These are phyloP conservation scores for Rallus crepitans DNA, from an alignment of 2,797 vertebrate genomes.

Conservation along the genomic window DNA sequence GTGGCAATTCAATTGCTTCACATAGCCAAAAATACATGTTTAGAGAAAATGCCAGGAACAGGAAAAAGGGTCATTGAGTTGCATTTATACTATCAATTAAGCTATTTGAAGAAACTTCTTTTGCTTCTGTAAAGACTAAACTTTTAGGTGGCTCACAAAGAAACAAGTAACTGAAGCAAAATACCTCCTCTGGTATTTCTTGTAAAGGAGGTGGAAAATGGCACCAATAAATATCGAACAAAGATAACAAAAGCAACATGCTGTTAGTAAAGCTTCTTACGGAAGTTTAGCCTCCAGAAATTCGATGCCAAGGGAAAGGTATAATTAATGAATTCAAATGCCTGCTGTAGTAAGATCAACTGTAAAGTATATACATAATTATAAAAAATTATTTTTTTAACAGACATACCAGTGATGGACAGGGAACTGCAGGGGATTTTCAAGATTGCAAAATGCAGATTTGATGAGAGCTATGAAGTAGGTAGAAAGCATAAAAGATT, in stretches of 20 bases:
- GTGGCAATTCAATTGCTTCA: constrained; percentile 14
- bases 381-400: not conserved
- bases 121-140: not conserved
- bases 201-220: not conserved
- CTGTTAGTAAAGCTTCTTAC: not conserved
- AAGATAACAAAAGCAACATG: constrained; percentile 1
- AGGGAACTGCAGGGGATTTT: not conserved
- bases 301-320: not conserved
- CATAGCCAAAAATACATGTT: constrained; percentile 3
- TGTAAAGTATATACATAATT: not conserved
- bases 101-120: not conserved
- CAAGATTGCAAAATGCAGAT: not conserved
- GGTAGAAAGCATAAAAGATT: not conserved
- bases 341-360: not conserved
- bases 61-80: not conserved
- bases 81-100: not conserved
- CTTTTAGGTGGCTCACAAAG: not conserved
- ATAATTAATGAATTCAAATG: not conserved
- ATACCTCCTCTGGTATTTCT: not conserved
- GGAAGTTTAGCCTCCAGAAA: constrained; percentile 18
- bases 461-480: not conserved
- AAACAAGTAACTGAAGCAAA: not conserved
- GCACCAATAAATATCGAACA: not conserved
- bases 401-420: not conserved
- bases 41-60: constrained; percentile 1